Percentiles rank a stretch among this genome's conserved stretches.
Evolutionary conservation across 2,888 invertebrate species (phyloP).

Genomic region (Cantharis rustica): DNA sequence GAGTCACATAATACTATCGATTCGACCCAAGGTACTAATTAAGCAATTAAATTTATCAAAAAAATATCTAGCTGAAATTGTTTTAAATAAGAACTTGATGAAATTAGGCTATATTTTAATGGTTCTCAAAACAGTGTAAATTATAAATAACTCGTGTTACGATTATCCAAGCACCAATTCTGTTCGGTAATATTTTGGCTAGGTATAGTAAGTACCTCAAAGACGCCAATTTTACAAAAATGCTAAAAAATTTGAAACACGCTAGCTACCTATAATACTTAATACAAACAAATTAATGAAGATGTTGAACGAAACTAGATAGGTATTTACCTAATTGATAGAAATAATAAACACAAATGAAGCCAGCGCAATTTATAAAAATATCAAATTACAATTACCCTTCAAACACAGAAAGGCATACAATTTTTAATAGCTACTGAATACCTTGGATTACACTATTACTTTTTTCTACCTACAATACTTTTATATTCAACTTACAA

Average conservation of each 20-base stretch:
- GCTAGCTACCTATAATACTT: background rate
- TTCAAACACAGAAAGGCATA: slow-evolving; percentile 9
- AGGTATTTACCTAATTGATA: background rate
- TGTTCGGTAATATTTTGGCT: background rate
- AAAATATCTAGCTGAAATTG: too few relatives aligned
- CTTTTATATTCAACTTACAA: slow-evolving; percentile 16
- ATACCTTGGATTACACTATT: slow-evolving; percentile 18
- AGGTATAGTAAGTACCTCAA: background rate
- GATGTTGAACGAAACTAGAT: background rate
- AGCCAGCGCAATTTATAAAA: background rate
- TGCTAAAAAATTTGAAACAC: background rate
- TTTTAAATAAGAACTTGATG: too few relatives aligned
- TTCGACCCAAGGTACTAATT: too few relatives aligned
- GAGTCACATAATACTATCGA: too few relatives aligned
- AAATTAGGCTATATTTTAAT: too few relatives aligned
- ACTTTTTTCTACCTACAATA: slow-evolving; percentile 22
- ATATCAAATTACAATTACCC: slow-evolving; percentile 4
- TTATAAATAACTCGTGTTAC: background rate
- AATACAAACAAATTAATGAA: background rate
- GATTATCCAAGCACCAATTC: background rate
- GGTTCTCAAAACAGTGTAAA: background rate
- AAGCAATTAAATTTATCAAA: too few relatives aligned
- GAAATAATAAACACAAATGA: background rate
- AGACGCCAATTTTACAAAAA: background rate
- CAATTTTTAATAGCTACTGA: slow-evolving; percentile 14